Evolutionary conservation across 2,888 invertebrate genomes (phyloP).

Genomic region (Elegia similella): DNA sequence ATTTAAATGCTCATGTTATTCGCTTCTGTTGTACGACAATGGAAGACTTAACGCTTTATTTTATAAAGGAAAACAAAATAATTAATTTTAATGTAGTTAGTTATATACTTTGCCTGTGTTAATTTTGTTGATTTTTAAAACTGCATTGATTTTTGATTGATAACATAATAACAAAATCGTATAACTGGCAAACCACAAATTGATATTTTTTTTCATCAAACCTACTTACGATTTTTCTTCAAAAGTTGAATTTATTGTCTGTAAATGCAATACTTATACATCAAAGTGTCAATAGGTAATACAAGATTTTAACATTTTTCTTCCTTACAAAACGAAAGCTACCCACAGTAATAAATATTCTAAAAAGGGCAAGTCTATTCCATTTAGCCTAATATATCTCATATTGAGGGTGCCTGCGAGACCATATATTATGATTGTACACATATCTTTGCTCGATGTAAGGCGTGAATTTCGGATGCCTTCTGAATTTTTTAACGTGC

Average conservation of each 20-base stretch:
- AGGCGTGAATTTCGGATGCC: conserved; percentile 16
- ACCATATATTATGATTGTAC: neutral
- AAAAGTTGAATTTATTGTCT: no score
- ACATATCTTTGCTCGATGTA: conserved; percentile 1
- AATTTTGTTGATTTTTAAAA: no score
- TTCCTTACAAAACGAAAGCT: neutral
- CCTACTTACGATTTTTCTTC: no score
- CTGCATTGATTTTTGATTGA: no score
- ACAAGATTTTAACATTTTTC: neutral
- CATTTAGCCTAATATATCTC: neutral
- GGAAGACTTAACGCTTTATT: neutral
- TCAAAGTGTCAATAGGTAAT: no score
- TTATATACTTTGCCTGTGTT: no score
- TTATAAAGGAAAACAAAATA: neutral
- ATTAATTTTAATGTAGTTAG: no score
- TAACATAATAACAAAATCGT: no score
- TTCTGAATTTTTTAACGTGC: conserved; percentile 14
- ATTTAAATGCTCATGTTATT: neutral
- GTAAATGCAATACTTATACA: no score
- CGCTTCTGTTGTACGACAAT: neutral
- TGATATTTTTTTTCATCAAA: no score
- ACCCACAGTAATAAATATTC: neutral
- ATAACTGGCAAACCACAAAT: no score
- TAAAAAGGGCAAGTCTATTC: neutral
- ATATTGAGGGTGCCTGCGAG: neutral